A percentile compares a stretch with the other conserved stretches of the same genome.
These are phyloP conservation scores for Perognathus longimembris DNA, from an alignment of 2,113 vertebrate species.

Conservation along the genomic window DNA sequence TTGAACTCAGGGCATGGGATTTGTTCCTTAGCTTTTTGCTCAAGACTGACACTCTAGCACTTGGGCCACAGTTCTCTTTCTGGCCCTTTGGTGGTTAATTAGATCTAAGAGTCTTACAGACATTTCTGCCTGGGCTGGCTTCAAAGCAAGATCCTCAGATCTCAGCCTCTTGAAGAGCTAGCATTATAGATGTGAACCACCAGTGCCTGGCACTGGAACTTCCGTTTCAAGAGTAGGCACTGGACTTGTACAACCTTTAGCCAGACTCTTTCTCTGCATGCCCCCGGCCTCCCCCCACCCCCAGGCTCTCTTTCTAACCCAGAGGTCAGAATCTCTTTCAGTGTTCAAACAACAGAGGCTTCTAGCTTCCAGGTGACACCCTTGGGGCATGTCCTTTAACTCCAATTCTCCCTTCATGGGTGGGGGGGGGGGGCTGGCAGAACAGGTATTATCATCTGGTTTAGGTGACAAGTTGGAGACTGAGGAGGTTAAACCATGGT, in stretches of 20 bases:
- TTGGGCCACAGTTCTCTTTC: too few relatives aligned
- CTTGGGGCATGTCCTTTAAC: conserved; percentile 5
- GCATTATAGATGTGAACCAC: not conserved
- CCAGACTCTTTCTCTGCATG: not conserved
- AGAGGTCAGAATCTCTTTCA: conserved; percentile 7
- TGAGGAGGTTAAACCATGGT: conserved; percentile 17
- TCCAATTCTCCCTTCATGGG: not conserved
- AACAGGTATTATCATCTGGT: not conserved
- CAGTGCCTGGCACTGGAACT: not conserved
- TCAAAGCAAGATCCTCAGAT: too few relatives aligned
- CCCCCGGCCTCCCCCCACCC: too few relatives aligned
- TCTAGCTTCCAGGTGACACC: not conserved
- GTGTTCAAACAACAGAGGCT: not conserved
- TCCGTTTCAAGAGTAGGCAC: not conserved
- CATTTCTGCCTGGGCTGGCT: too few relatives aligned
- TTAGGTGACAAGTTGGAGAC: not conserved
- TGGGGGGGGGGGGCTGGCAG: not conserved
- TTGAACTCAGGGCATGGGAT: too few relatives aligned
- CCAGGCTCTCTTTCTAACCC: not conserved
- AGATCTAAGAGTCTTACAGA: too few relatives aligned
- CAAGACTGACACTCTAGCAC: too few relatives aligned
- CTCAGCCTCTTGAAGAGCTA: too few relatives aligned
- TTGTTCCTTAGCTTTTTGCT: too few relatives aligned
- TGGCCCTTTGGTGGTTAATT: too few relatives aligned
- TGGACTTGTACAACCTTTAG: conserved; percentile 24